phyloP scores from a whole-genome alignment of 2,888 invertebrate genomes.

The Eudasyphora cyanicolor region DNA sequence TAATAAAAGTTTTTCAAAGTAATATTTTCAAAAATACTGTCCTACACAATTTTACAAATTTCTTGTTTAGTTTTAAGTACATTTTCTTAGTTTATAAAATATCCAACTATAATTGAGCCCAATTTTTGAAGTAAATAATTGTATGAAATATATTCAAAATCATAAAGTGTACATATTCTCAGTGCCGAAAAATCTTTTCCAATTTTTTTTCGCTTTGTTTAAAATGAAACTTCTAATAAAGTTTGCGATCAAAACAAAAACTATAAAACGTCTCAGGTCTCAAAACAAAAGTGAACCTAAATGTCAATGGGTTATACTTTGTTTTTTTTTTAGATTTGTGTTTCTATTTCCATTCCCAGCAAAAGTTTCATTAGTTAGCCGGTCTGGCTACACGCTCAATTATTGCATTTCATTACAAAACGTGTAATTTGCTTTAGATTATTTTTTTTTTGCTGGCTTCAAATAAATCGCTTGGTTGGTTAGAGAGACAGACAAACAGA shows the following conservation, averaged over 20 bases:
- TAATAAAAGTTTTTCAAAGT: too few species aligned
- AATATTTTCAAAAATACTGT: too few species aligned
- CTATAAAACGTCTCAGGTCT: neutral
- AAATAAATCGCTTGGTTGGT: neutral
- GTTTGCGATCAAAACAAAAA: neutral
- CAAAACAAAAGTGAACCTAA: neutral
- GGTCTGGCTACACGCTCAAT: constrained; percentile 7
- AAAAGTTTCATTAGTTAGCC: neutral
- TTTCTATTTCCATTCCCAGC: neutral
- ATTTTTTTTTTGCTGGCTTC: neutral
- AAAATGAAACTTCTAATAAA: too few species aligned
- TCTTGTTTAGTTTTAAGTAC: too few species aligned
- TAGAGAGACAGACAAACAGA: neutral
- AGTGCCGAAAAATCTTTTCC: too few species aligned
- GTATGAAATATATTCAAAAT: too few species aligned
- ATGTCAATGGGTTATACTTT: constrained; percentile 13
- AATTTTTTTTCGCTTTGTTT: too few species aligned
- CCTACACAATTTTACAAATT: too few species aligned
- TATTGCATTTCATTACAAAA: constrained; percentile 39
- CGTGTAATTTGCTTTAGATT: constrained; percentile 24
- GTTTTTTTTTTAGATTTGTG: neutral
- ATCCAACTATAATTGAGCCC: too few species aligned
- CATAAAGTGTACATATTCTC: too few species aligned
- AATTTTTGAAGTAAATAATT: too few species aligned
- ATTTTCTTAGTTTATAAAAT: too few species aligned